Conservation (phyloP, 1,140 invertebrate genomes). For the Drosophila pectinifera region DNA sequence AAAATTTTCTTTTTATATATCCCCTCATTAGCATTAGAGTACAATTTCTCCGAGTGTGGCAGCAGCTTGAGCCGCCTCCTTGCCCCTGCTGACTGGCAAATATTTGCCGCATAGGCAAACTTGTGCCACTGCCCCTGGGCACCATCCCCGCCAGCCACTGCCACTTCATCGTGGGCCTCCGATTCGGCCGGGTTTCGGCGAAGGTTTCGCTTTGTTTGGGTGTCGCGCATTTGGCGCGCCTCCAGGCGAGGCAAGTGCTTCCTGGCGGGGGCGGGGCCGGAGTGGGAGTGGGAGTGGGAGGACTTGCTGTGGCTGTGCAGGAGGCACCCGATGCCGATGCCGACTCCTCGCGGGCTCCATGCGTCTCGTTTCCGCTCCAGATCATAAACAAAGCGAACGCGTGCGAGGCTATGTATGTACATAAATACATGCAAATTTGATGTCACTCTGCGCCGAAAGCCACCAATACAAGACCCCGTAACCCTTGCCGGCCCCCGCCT, state of each 20-base stretch:
- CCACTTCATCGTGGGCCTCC: slow-evolving; percentile 27
- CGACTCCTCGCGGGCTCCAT: slow-evolving; percentile 20
- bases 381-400: slow-evolving; percentile 73
- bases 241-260: slow-evolving; percentile 23
- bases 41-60: not conserved
- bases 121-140: slow-evolving; percentile 62
- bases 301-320: slow-evolving; percentile 7
- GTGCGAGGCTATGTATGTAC: slow-evolving; percentile 52
- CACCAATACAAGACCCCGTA: slow-evolving; percentile 16
- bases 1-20: no score
- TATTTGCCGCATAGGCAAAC: slow-evolving; percentile 74
- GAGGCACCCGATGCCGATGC: no score
- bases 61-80: slow-evolving; percentile 8
- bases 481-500: not conserved
- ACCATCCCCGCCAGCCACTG: not conserved
- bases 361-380: slow-evolving; percentile 71
- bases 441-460: slow-evolving; percentile 24
- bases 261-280: not conserved
- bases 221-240: slow-evolving; percentile 42
- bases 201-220: slow-evolving; percentile 40
- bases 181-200: slow-evolving; percentile 27
- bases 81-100: slow-evolving; percentile 56
- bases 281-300: not conserved
- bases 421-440: slow-evolving; percentile 55
- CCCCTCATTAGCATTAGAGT: no score